Percentiles rank a stretch among this genome's conserved stretches.
These are phyloP conservation scores for Proctacanthus coquilletti DNA, from an alignment of 1,140 invertebrate species.

Conservation along the genomic window DNA sequence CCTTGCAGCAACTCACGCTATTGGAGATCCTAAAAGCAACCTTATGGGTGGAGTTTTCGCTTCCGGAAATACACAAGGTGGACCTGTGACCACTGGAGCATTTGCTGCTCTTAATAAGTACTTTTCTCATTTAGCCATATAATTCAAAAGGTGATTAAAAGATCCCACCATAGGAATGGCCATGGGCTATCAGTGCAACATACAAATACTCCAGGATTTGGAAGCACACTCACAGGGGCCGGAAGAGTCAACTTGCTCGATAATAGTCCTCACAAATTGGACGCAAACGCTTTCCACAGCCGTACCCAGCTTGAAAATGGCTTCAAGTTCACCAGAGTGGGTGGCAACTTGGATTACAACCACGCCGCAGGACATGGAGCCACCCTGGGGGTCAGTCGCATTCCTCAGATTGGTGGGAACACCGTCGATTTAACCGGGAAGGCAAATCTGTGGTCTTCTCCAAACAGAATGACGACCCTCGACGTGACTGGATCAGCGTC, in stretches of 20 bases:
- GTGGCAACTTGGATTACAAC: conserved; percentile 11
- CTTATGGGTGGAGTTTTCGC: conserved; percentile 15
- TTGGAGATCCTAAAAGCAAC: conserved; percentile 11
- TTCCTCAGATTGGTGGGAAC: conserved; percentile 15
- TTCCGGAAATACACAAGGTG: conserved; percentile 7
- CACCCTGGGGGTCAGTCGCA: conserved; percentile 10
- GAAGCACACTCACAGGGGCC: conserved; percentile 3
- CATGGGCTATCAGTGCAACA: no score
- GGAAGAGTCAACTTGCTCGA: not conserved
- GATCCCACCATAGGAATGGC: no score
- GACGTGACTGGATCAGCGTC: conserved; percentile 14
- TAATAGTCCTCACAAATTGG: conserved; percentile 1
- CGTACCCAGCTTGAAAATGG: conserved; percentile 7
- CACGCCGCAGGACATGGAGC: conserved; percentile 12
- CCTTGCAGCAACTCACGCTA: conserved; percentile 6
- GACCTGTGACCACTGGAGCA: conserved; percentile 16
- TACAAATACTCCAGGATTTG: not conserved
- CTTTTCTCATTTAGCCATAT: no score
- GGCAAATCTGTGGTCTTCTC: conserved; percentile 16
- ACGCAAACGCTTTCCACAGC: conserved; percentile 13
- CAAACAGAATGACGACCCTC: conserved; percentile 13
- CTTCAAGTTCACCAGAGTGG: conserved; percentile 12
- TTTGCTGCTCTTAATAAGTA: conserved; percentile 17
- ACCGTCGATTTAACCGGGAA: conserved; percentile 11
- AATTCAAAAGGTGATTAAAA: no score